Conservation (phyloP, 2,888 invertebrate species). For the Axea sp. region DNA sequence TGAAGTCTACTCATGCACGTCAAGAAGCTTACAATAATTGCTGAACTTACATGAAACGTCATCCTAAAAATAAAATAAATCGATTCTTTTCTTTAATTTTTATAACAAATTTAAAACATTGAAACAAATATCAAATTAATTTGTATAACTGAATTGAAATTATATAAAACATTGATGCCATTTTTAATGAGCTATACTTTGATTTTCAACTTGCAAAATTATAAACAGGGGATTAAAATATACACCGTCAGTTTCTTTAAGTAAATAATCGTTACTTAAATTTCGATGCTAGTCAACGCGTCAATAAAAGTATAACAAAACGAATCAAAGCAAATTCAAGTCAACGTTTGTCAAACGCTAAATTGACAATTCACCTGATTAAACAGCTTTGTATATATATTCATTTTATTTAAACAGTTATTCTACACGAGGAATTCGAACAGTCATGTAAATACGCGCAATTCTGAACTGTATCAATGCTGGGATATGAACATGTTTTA, state of each 20-base stretch:
- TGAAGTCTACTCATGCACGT: too few relatives aligned
- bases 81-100: too few relatives aligned
- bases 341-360: slow-evolving; percentile 34
- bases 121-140: too few relatives aligned
- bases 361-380: slow-evolving; percentile 39
- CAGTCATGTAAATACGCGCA: slow-evolving; percentile 40
- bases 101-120: too few relatives aligned
- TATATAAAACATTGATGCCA: too few relatives aligned
- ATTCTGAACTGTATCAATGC: slow-evolving; percentile 22
- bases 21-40: too few relatives aligned
- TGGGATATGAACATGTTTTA: slow-evolving; percentile 22
- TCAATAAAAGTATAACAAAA: slow-evolving; percentile 28
- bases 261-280: not conserved
- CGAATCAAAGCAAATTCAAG: slow-evolving; percentile 43
- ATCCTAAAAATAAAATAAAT: too few relatives aligned
- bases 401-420: slow-evolving; percentile 45
- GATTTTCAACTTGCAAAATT: too few relatives aligned
- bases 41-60: too few relatives aligned
- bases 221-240: too few relatives aligned
- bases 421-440: slow-evolving; percentile 32
- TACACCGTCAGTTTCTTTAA: not conserved
- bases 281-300: slow-evolving; percentile 47
- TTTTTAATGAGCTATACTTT: too few relatives aligned
- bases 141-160: too few relatives aligned
- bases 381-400: slow-evolving; percentile 45